Percentiles rank a stretch among this genome's conserved stretches.
These are phyloP conservation scores for Mallateleia sp. DNA, from an alignment of 2,888 invertebrate species.

Conservation along the genomic window DNA sequence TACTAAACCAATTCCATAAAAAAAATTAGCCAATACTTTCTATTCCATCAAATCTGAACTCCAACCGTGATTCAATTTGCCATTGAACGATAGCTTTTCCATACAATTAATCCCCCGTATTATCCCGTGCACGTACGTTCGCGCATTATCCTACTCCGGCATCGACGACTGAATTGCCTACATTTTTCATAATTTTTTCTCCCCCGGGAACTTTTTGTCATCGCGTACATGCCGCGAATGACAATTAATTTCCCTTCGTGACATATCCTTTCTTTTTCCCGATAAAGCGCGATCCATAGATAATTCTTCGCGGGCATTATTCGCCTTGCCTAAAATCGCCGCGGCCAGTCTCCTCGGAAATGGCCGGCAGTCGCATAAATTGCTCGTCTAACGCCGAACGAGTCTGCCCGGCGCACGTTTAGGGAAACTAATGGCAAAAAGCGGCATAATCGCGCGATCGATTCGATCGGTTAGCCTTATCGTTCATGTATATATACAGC, in stretches of 20 bases:
- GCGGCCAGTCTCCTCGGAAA: constrained; percentile 52
- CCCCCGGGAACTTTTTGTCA: background rate
- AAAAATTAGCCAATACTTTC: no score
- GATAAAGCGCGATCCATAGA: constrained; percentile 51
- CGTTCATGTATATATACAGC: constrained; percentile 86
- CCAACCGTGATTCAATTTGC: no score
- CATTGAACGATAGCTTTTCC: background rate
- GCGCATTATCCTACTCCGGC: background rate
- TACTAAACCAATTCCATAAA: no score
- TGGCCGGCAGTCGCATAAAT: constrained; percentile 68
- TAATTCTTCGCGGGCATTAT: constrained; percentile 59
- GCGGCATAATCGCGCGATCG: constrained; percentile 85
- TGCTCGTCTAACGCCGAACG: constrained; percentile 76
- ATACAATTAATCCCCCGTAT: background rate
- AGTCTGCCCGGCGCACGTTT: constrained; percentile 83
- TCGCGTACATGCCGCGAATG: constrained; percentile 25
- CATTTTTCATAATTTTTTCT: constrained; percentile 19
- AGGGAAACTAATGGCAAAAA: constrained; percentile 87
- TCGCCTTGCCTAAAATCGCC: constrained; percentile 69
- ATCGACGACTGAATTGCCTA: background rate
- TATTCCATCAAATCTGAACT: no score
- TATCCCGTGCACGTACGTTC: background rate
- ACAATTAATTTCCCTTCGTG: constrained; percentile 56
- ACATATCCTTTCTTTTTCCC: constrained; percentile 46
- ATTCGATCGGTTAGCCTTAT: constrained; percentile 82